Evolutionary conservation across 2,797 vertebrate genomes (phyloP), one percentile per base, ranked within the genome.

Genomic region (Enteromius mattozi): DNA sequence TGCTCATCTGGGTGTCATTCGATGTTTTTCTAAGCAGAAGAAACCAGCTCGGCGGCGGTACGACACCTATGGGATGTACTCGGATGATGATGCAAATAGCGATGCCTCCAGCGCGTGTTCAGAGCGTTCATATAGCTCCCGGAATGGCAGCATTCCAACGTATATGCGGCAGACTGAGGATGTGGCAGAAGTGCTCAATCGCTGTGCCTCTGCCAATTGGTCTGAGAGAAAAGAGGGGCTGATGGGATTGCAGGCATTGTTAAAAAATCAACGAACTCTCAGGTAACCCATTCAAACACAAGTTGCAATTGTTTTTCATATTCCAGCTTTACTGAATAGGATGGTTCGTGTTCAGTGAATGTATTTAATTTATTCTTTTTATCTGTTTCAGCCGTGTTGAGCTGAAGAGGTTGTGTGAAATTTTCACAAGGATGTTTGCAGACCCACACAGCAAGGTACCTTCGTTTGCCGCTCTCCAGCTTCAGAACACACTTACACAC

Each of bases 371-470:
- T 40, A 59, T 3, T 45, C 10, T 79, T 70, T 65, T 21, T 81
- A 14, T 86, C 45, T 45, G 24, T 86, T 87, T 72, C 94, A 99
- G 98, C 92, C 98, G 97, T 81, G 98, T 99, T 81, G 98, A 99
- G 92, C 92, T 99, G 92, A 99, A 99, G 95, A 96, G 98, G 86
- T 94, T 99, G 82, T 99, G 98, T 94, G 98, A 99, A 92, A 99
- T 99, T 95, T 99, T 99, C 95, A 99, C 98, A 54, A 94, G 98
- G 90, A 99, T 99, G 98, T 99, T 99, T 93, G 98, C 98, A 74
- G 98, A 99, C 93, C 98, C 98, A 90, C 98, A 99, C 90, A 99
- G 98, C 95, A 99, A 99, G 97, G 97, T 99, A 98, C 86, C 37
- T 8, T 72, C 37, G 78, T 79, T 87, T 91, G 87, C 17, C 86